phyloP scores from a whole-genome alignment of 2,888 invertebrate species.

The Drosophila fungiperda region DNA sequence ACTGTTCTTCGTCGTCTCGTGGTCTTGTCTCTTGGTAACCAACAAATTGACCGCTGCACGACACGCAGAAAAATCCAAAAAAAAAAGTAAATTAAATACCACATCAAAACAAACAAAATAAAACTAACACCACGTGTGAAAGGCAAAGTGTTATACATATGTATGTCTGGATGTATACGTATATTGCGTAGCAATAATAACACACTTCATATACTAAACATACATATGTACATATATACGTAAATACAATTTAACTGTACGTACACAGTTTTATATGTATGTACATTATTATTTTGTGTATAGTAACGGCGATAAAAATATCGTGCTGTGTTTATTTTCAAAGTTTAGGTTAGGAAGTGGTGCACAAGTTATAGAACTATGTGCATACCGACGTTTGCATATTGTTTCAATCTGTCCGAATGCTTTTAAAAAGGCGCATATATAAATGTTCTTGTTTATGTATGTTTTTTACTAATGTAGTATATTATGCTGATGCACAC shows the following conservation, averaged over 20 bases:
- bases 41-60: constrained; percentile 17
- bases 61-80: constrained; percentile 40
- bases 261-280: constrained; percentile 8
- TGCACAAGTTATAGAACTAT: constrained; percentile 21
- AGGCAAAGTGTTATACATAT: constrained; percentile 5
- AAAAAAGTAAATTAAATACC: constrained; percentile 51
- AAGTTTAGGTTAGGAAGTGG: constrained; percentile 41
- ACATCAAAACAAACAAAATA: constrained; percentile 20
- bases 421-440: constrained; percentile 12
- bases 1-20: constrained; percentile 29
- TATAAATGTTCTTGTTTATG: not conserved
- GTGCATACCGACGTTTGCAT: constrained; percentile 11
- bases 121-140: constrained; percentile 26
- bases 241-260: not conserved
- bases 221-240: constrained; percentile 1
- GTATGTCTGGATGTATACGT: not conserved
- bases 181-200: constrained; percentile 35
- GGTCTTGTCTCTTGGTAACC: constrained; percentile 36
- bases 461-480: not conserved
- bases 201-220: constrained; percentile 15
- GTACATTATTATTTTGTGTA: constrained; percentile 35
- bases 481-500: not conserved
- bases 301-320: constrained; percentile 64
- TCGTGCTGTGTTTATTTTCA: constrained; percentile 45
- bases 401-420: constrained; percentile 1